A percentile compares a stretch with the other conserved stretches of the same genome.
Conservation (phyloP, 2,113 vertebrate genomes). For the Catagonus wagneri region DNA sequence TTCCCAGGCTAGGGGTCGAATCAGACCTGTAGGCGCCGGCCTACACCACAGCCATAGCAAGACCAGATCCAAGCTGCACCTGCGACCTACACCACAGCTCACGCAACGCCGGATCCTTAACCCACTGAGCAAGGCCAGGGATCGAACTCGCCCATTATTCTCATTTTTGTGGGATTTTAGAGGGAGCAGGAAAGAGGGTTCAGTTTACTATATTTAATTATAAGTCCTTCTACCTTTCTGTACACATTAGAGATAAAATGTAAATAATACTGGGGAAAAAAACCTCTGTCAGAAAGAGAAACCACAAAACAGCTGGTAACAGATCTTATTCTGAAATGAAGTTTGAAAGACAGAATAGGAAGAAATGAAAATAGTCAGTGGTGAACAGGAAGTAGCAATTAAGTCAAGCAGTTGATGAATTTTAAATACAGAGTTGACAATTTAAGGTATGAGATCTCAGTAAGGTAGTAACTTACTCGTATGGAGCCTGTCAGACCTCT, state of each 20-base stretch:
- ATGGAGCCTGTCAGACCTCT: conserved; percentile 93
- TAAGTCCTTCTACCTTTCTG: conserved; percentile 3
- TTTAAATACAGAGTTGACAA: not conserved
- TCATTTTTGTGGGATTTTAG: conserved; percentile 36
- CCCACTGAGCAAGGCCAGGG: too few species aligned
- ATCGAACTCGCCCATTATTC: not conserved
- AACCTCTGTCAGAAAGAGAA: conserved; percentile 18
- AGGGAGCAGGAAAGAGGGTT: not conserved
- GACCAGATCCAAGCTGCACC: too few species aligned
- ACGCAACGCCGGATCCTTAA: too few species aligned
- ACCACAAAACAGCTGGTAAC: conserved; percentile 14
- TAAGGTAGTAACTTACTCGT: conserved; percentile 89
- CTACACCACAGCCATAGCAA: too few species aligned
- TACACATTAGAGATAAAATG: not conserved
- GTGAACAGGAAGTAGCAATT: not conserved
- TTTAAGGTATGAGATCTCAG: not conserved
- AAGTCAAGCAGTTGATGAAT: not conserved
- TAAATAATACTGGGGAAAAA: conserved; percentile 20
- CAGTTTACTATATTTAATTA: conserved; percentile 26
- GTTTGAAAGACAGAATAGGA: not conserved
- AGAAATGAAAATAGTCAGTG: not conserved
- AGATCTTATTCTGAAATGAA: conserved; percentile 52
- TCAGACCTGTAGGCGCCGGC: too few species aligned
- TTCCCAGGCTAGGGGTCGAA: too few species aligned
- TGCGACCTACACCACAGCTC: too few species aligned